These are phyloP conservation scores for Penaeus vannamei DNA, from an alignment of 1,140 invertebrate genomes.

Conservation along the genomic window DNA sequence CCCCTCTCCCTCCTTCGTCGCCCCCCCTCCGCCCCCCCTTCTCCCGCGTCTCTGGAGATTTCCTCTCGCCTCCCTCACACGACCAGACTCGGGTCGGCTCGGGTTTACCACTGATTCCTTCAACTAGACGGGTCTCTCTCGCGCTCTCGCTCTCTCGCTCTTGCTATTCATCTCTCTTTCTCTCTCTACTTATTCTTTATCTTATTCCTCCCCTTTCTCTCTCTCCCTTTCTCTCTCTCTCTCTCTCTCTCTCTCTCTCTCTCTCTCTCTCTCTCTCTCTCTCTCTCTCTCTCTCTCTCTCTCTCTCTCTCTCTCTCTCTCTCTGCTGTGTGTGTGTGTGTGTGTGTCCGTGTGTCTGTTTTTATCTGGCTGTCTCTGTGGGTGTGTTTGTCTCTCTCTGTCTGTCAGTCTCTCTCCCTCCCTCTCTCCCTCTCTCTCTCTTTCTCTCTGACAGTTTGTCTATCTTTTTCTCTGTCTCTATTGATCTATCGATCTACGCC, in stretches of 20 bases:
- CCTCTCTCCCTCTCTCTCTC: constrained; percentile 21
- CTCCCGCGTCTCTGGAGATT: not conserved
- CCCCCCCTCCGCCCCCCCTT: not conserved
- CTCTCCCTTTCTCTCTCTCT: not conserved
- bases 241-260: not conserved
- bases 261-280: not conserved
- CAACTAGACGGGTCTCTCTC: not conserved
- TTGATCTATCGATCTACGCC: not conserved
- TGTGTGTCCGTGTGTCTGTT: no score
- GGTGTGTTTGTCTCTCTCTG: not conserved
- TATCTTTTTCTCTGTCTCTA: not conserved
- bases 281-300: constrained; percentile 27
- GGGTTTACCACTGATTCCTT: not conserved
- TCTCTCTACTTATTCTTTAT: not conserved
- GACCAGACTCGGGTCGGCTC: no score
- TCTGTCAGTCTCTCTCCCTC: not conserved
- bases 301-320: constrained; percentile 40
- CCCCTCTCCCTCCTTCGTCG: not conserved
- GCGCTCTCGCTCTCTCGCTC: not conserved
- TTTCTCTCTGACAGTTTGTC: constrained; percentile 10
- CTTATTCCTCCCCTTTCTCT: not conserved
- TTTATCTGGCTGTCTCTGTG: no score
- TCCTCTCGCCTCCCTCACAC: not conserved
- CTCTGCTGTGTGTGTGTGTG: not conserved
- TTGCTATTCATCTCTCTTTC: not conserved